These are phyloP conservation scores for Periophthalmus magnuspinnatus DNA, from an alignment of 2,797 vertebrate species.

Conservation along the genomic window DNA sequence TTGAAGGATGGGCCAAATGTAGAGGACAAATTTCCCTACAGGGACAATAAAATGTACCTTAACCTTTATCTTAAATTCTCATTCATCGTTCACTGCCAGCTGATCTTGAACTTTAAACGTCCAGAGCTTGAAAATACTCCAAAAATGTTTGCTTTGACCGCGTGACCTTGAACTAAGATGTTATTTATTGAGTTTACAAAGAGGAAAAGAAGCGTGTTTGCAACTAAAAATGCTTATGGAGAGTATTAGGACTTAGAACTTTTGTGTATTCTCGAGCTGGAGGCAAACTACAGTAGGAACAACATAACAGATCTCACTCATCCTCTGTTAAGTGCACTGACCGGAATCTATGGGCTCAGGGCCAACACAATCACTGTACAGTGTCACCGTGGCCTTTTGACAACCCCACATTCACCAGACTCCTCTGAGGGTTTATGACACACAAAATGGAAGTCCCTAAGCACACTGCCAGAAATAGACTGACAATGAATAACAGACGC, in stretches of 20 bases:
- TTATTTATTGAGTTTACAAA: not conserved
- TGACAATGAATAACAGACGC: slow-evolving; percentile 19
- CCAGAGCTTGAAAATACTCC: too few relatives aligned
- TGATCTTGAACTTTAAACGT: too few relatives aligned
- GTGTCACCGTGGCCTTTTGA: slow-evolving; percentile 42
- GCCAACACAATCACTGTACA: slow-evolving; percentile 40
- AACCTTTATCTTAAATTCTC: too few relatives aligned
- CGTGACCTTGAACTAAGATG: too few relatives aligned
- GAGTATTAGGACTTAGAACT: slow-evolving; percentile 36
- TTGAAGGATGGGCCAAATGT: too few relatives aligned
- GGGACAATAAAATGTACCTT: too few relatives aligned
- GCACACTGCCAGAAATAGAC: slow-evolving; percentile 30
- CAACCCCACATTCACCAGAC: slow-evolving; percentile 42
- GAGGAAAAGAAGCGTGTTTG: not conserved
- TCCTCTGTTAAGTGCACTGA: slow-evolving; percentile 64
- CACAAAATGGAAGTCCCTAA: slow-evolving; percentile 14
- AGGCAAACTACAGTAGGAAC: slow-evolving; percentile 35
- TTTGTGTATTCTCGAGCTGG: slow-evolving; percentile 64
- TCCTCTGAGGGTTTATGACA: not conserved
- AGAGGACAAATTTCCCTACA: too few relatives aligned
- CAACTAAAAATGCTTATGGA: not conserved
- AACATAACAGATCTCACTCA: slow-evolving; percentile 54
- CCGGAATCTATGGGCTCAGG: slow-evolving; percentile 66
- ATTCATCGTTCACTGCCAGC: too few relatives aligned
- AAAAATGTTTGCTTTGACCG: too few relatives aligned